Conservation (phyloP, 2,888 invertebrate species). For the Willowsia nigromaculata region DNA sequence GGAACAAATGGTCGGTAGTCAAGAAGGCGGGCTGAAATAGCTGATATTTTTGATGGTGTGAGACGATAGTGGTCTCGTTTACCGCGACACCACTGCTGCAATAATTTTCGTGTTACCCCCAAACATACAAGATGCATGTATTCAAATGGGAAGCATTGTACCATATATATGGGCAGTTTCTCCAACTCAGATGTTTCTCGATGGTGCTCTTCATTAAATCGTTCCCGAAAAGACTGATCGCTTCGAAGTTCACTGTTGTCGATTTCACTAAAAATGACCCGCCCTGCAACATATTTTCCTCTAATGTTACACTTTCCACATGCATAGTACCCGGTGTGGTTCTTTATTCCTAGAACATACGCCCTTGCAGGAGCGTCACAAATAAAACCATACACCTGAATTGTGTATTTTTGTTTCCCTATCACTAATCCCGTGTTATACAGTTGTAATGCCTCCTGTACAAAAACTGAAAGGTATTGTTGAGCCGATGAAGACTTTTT, state of each 20-base stretch:
- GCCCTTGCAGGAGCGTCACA: conserved; percentile 48
- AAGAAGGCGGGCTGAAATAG: too few species aligned
- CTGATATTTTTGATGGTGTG: too few species aligned
- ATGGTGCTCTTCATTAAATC: not conserved
- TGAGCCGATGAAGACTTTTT: too few species aligned
- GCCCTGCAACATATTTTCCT: not conserved
- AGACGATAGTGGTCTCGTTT: too few species aligned
- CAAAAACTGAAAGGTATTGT: too few species aligned
- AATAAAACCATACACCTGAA: too few species aligned
- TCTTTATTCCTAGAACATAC: not conserved
- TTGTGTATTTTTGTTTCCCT: too few species aligned
- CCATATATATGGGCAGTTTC: not conserved
- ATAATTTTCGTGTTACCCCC: conserved; percentile 16
- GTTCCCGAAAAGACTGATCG: not conserved
- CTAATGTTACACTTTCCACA: conserved; percentile 33
- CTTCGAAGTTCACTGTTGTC: not conserved
- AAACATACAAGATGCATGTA: conserved; percentile 60
- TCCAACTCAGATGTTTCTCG: not conserved
- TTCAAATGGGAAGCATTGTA: conserved; percentile 21
- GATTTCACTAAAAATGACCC: not conserved
- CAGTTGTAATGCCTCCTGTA: too few species aligned
- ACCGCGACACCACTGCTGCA: too few species aligned
- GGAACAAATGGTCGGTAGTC: too few species aligned
- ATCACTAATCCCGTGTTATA: too few species aligned
- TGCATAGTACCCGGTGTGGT: conserved; percentile 29